Evolutionary conservation across 1,140 invertebrate species (phyloP).

Genomic region (Penaeus japonicus): DNA sequence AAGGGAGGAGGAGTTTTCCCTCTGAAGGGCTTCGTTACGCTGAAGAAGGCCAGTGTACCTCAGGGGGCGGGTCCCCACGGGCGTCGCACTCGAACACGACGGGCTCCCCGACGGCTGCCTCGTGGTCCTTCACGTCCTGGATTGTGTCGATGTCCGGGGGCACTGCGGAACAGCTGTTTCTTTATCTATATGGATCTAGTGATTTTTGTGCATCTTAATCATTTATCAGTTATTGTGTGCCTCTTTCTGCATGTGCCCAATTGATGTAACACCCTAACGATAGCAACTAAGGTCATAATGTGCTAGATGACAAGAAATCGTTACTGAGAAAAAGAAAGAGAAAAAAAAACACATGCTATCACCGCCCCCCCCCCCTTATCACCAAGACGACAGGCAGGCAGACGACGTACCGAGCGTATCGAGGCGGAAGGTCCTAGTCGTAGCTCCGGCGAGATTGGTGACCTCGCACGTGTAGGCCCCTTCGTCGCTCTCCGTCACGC

Average conservation of each 20-base stretch:
- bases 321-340: no score
- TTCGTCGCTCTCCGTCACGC: slow-evolving; percentile 21
- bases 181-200: neutral
- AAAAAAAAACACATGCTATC: neutral
- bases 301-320: neutral
- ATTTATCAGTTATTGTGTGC: neutral
- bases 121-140: slow-evolving; percentile 1
- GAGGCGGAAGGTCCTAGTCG: slow-evolving; percentile 31
- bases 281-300: no score
- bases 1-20: neutral
- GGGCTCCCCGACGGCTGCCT: slow-evolving; percentile 39
- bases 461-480: slow-evolving; percentile 36
- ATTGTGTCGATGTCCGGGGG: slow-evolving; percentile 33
- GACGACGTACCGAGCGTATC: slow-evolving; percentile 31
- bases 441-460: slow-evolving; percentile 20
- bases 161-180: neutral
- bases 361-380: neutral
- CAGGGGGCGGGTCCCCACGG: slow-evolving; percentile 42
- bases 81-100: slow-evolving; percentile 49
- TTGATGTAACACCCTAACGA: neutral
- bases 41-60: neutral
- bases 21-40: no score
- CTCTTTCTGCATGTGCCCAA: neutral
- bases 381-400: neutral
- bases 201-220: neutral